Evolutionary conservation across 2,888 invertebrate species (phyloP).

Genomic region (Ptycholaimellus sp.): DNA sequence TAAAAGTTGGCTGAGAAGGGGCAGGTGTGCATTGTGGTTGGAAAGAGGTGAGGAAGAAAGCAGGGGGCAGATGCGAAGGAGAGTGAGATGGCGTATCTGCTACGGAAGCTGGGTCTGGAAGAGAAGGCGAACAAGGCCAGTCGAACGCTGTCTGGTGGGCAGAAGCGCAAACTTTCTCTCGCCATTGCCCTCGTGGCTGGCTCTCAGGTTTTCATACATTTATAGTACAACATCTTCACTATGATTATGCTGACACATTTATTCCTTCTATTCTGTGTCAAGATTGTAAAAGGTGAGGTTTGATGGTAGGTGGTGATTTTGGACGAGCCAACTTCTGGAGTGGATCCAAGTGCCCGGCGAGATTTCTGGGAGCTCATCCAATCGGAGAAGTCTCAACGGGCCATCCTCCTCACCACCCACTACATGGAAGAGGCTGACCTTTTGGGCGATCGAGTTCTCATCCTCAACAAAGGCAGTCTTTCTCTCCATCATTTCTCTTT

Average conservation of each 20-base stretch:
- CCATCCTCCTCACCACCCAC: constrained; percentile 53
- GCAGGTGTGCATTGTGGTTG: neutral
- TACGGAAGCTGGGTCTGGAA: constrained; percentile 40
- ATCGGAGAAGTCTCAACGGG: constrained; percentile 40
- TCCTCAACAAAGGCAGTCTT: constrained; percentile 59
- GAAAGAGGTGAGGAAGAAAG: no score
- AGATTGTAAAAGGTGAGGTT: no score
- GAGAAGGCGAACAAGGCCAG: constrained; percentile 39
- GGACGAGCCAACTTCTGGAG: constrained; percentile 34
- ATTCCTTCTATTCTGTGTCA: no score
- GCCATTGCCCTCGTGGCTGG: constrained; percentile 48
- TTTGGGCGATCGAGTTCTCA: constrained; percentile 57
- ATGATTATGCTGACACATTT: neutral
- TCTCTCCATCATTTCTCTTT: no score
- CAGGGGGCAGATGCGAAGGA: no score
- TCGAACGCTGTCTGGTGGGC: constrained; percentile 44
- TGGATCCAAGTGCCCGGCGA: constrained; percentile 35
- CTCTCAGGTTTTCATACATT: no score
- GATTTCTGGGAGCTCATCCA: constrained; percentile 46
- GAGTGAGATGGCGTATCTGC: constrained; percentile 41
- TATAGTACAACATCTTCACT: no score
- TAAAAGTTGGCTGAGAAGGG: constrained; percentile 22
- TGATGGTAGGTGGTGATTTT: constrained; percentile 31
- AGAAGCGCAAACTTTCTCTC: constrained; percentile 48
- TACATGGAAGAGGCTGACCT: constrained; percentile 72